Percentiles rank a stretch among this genome's conserved stretches.
Conservation (phyloP, 2,113 vertebrate genomes). For the Amphiprion percula region DNA sequence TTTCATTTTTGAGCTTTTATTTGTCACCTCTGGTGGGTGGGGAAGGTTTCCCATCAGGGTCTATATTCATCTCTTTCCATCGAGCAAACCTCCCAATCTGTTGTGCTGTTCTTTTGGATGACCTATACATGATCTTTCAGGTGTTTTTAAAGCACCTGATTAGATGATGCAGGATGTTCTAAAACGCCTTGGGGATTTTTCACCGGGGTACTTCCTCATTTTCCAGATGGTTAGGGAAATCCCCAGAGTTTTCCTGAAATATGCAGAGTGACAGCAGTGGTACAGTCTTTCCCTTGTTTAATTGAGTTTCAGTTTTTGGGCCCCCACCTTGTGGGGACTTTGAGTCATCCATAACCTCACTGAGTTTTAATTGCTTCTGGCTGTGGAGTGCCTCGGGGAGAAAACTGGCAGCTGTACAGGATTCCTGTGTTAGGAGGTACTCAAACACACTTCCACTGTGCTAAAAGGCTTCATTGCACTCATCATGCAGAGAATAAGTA, state of each 20-base stretch:
- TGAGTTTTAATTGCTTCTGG: constrained; percentile 69
- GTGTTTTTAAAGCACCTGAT: constrained; percentile 44
- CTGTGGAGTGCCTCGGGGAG: constrained; percentile 58
- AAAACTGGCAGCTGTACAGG: constrained; percentile 53
- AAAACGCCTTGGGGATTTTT: constrained; percentile 29
- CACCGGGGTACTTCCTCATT: constrained; percentile 20
- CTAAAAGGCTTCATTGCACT: constrained; percentile 23
- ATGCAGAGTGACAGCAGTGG: constrained; percentile 46
- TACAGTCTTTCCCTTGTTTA: constrained; percentile 47
- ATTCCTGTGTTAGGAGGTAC: constrained; percentile 63
- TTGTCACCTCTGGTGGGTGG: background rate
- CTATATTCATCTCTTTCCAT: background rate
- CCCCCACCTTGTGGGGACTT: constrained; percentile 55
- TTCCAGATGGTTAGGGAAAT: constrained; percentile 70
- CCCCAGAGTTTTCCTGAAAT: constrained; percentile 32
- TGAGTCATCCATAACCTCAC: constrained; percentile 65
- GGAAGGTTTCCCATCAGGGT: constrained; percentile 1
- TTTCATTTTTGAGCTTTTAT: background rate
- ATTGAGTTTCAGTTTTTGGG: constrained; percentile 60
- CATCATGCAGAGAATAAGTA: constrained; percentile 7
- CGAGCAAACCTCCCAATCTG: background rate
- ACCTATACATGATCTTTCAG: constrained; percentile 17
- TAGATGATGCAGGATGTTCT: constrained; percentile 22
- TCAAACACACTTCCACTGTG: constrained; percentile 17
- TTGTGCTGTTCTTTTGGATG: background rate